phyloP scores from a whole-genome alignment of 2,888 invertebrate genomes.

The Spilosoma lubricipeda region DNA sequence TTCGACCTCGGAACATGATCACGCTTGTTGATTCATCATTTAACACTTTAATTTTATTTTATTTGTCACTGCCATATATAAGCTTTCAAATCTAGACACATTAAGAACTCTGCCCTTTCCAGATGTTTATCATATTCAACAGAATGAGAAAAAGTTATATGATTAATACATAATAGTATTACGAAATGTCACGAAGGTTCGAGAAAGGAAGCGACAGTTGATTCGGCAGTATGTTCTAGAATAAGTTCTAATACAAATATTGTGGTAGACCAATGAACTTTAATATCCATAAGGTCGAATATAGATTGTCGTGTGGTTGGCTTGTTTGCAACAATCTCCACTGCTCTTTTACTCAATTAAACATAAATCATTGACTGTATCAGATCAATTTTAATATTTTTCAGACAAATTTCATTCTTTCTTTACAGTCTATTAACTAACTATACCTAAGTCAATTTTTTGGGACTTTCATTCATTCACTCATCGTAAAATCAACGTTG shows the following conservation, averaged over 20 bases:
- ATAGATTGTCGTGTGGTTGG: too few relatives aligned
- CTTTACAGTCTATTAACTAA: background rate
- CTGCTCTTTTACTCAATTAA: background rate
- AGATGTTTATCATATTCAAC: slow-evolving; percentile 94
- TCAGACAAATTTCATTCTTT: background rate
- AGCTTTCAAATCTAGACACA: slow-evolving; percentile 97
- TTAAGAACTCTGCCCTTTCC: slow-evolving; percentile 92
- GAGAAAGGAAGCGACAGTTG: too few relatives aligned
- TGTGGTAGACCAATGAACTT: too few relatives aligned
- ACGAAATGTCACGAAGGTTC: too few relatives aligned
- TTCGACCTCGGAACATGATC: background rate
- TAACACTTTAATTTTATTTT: too few relatives aligned
- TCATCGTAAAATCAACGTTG: background rate
- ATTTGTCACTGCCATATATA: slow-evolving; percentile 90
- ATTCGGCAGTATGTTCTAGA: too few relatives aligned
- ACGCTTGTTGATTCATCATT: slow-evolving; percentile 72
- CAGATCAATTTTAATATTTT: background rate
- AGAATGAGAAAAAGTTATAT: slow-evolving; percentile 90
- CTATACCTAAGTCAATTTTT: background rate
- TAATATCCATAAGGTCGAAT: too few relatives aligned
- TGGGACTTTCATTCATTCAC: background rate
- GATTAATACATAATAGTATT: too few relatives aligned
- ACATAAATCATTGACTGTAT: background rate
- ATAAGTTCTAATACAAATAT: too few relatives aligned
- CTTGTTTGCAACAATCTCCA: background rate